Evolutionary conservation across 2,797 vertebrate species (phyloP), one percentile per base, ranked within the genome.

Genomic region (Pachyuromys duprasi): DNA sequence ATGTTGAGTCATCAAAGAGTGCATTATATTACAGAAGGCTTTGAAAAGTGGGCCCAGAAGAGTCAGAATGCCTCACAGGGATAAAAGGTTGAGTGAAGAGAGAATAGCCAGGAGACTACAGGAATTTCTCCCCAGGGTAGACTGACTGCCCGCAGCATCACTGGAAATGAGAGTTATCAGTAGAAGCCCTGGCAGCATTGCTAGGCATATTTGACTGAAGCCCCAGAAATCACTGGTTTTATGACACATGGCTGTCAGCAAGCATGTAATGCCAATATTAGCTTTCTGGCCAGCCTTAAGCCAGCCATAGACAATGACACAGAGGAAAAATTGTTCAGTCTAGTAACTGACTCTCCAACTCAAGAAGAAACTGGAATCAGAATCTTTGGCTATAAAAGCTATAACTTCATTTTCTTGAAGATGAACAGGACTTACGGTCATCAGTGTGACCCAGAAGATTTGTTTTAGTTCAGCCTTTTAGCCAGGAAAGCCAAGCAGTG

Each of bases 1-100:
- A 55, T 36, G 39, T 91, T 69, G 76, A 93, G 39, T 93, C 84
- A 94, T 74, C 39, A 93, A 55, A 81, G 55, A 86, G 83, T 86
- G 7, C 42, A 79, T 28, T 13, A n/a, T 79, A 45, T 86, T 88
- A 63, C 1, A 78, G 39, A 42, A 79, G 26, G 72, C 57, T 84
- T 89, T 78, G 74, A 88, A n/a, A 22, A 60, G 24, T 62, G 2
- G 7, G 22, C 28, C 45, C 78, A 57, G 28, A 24, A 69, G 28
- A 80, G 13, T 87, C 28, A 42, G 18, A 63, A 0, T 31, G 9
- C 4, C 24, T 62, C 9, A 4, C 0, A 2, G 24, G 67, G 13
- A 67, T 3, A 17, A 36, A 17, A 79, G 5, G 1, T 15, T 63
- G 2, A 26, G 12, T 24, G 22, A 57, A 6, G 60, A 5, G 70